A percentile compares a stretch with the other conserved stretches of the same genome.
Conservation (phyloP, 2,797 vertebrate genomes). For the Glyptemys insculpta region DNA sequence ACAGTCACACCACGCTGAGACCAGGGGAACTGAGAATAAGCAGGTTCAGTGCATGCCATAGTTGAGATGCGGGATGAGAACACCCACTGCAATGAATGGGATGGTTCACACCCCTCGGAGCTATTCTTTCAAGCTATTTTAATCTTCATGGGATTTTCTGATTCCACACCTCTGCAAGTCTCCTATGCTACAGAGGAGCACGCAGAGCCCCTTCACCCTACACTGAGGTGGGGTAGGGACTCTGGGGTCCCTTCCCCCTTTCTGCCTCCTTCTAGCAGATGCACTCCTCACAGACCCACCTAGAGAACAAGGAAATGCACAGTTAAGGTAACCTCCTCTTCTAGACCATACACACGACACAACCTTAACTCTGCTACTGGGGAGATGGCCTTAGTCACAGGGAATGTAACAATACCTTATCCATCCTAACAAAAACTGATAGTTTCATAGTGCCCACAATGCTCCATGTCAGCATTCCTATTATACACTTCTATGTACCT, state of each 20-base stretch:
- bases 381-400: background rate
- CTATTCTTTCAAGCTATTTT: background rate
- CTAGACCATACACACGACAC: background rate
- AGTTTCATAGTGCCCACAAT: background rate
- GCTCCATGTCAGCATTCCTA: background rate
- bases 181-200: background rate
- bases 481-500: background rate
- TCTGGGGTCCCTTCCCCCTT: background rate
- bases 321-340: background rate
- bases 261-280: background rate
- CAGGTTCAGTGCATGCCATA: background rate
- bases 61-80: background rate
- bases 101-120: background rate
- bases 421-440: background rate
- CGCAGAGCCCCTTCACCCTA: background rate
- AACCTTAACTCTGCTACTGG: background rate
- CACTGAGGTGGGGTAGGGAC: background rate
- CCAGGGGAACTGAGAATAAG: background rate
- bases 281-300: background rate
- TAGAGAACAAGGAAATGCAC: background rate
- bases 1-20: background rate
- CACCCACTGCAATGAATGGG: background rate
- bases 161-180: background rate
- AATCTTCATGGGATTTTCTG: background rate
- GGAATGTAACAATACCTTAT: background rate